phyloP scores from a whole-genome alignment of 2,888 invertebrate species.

The Drosophila antonietae region DNA sequence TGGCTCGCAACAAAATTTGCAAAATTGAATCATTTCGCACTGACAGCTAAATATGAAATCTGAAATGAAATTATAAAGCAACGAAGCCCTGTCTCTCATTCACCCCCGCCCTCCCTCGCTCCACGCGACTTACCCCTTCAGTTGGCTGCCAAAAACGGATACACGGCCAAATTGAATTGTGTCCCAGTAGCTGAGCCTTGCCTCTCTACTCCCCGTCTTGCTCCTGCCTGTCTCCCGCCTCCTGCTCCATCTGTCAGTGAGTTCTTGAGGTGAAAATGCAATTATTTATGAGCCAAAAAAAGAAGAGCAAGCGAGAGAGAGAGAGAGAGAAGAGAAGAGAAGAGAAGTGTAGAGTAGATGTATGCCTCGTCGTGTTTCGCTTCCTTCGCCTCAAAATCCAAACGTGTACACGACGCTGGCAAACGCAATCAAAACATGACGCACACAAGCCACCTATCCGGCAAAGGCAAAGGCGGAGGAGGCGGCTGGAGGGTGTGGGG shows the following conservation, averaged over 20 bases:
- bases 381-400: slow-evolving; percentile 34
- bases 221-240: not conserved
- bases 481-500: not conserved
- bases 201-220: not conserved
- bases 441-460: slow-evolving; percentile 53
- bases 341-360: not conserved
- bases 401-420: slow-evolving; percentile 53
- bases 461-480: not conserved
- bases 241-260: slow-evolving; percentile 61
- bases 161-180: slow-evolving; percentile 75
- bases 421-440: slow-evolving; percentile 78
- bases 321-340: not conserved
- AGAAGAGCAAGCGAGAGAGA: slow-evolving; percentile 6
- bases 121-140: not conserved
- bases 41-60: slow-evolving; percentile 79
- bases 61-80: slow-evolving; percentile 73
- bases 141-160: slow-evolving; percentile 63
- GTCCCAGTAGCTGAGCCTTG: slow-evolving; percentile 38
- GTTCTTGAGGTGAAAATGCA: slow-evolving; percentile 80
- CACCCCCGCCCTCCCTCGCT: not conserved
- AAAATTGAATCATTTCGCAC: slow-evolving; percentile 77
- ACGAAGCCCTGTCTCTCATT: not conserved
- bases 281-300: slow-evolving; percentile 71
- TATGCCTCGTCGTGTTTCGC: not conserved
- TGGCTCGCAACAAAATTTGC: slow-evolving; percentile 58